phyloP scores from a whole-genome alignment of 2,113 vertebrate species.

The Pan troglodytes region NHGRI_mPanTro3-v2.1_pri NC_072398.2:68885001-68885500 shows the following conservation, averaged over 20 bases:
- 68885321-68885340: not conserved
- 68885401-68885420: not conserved
- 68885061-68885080: constrained; percentile 1
- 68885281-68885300: constrained; percentile 1
- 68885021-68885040: not conserved
- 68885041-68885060: not conserved
- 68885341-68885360: constrained; percentile 10
- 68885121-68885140: constrained; percentile 8
- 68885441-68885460: not conserved
- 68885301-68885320: not conserved
- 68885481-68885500: not conserved
- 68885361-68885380: not conserved
- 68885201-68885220: constrained; percentile 10
- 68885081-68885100: not conserved
- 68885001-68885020: constrained; percentile 2
- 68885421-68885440: not conserved
- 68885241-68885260: not conserved
- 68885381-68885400: not conserved
- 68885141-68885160: not conserved
- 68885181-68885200: not conserved
- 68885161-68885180: not conserved
- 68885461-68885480: not conserved
- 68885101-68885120: constrained; percentile 28
- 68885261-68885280: not conserved
- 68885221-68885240: not conserved